Conservation (phyloP, 2,888 invertebrate species). For the Corbicula japonica region DNA sequence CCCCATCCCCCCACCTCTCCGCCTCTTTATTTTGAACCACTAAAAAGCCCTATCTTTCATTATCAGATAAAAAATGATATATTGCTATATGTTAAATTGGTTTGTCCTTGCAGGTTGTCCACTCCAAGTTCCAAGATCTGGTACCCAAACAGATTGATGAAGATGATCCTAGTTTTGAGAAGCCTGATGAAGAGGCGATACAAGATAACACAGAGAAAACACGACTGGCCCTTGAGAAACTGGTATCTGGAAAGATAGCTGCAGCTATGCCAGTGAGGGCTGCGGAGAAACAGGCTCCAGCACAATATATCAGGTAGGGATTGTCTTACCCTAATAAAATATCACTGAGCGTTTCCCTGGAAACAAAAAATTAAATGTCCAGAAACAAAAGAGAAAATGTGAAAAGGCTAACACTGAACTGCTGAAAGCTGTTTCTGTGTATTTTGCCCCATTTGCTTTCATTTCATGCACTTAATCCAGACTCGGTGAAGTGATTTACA, state of each 20-base stretch:
- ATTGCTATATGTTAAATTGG: background rate
- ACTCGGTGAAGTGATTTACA: too few relatives aligned
- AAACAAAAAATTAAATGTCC: too few relatives aligned
- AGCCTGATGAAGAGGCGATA: constrained; percentile 95
- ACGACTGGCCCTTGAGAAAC: constrained; percentile 93
- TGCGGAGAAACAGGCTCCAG: constrained; percentile 96
- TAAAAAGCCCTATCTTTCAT: too few relatives aligned
- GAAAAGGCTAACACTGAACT: too few relatives aligned
- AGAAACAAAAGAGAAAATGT: too few relatives aligned
- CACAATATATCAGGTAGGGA: constrained; percentile 95
- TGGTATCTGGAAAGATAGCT: constrained; percentile 93
- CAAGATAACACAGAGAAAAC: constrained; percentile 96
- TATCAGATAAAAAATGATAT: background rate
- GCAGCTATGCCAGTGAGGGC: constrained; percentile 98
- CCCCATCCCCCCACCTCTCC: too few relatives aligned
- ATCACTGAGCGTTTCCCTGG: too few relatives aligned
- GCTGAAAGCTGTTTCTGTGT: too few relatives aligned
- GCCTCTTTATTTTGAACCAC: too few relatives aligned
- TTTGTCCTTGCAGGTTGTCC: constrained; percentile 90
- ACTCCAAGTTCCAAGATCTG: constrained; percentile 96
- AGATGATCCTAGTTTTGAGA: constrained; percentile 95
- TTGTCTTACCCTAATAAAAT: too few relatives aligned
- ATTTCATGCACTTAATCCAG: too few relatives aligned
- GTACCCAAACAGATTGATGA: constrained; percentile 97
- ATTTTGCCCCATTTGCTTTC: too few relatives aligned